phyloP scores from a whole-genome alignment of 2,888 invertebrate species.

The Eudasyphora cyanicolor region DNA sequence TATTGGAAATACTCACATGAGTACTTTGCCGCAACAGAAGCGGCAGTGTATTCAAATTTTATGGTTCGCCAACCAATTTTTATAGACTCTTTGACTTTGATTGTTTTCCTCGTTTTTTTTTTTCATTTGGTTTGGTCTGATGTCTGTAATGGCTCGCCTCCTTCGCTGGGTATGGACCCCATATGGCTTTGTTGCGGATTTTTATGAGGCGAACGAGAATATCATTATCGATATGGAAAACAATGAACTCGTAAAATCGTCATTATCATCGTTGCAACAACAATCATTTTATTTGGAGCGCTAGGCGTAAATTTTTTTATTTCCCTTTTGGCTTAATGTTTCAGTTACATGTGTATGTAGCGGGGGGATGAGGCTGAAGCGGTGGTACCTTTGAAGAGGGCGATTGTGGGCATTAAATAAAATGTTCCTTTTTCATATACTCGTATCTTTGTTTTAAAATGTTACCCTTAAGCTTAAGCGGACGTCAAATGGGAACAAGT shows the following conservation, averaged over 20 bases:
- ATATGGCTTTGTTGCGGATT: background rate
- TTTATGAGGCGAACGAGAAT: background rate
- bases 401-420: background rate
- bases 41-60: background rate
- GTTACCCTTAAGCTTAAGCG: too few species aligned
- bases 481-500: too few species aligned
- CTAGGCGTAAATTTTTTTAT: background rate
- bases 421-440: too few species aligned
- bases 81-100: background rate
- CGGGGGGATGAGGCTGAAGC: background rate
- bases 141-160: too few species aligned
- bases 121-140: background rate
- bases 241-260: conserved; percentile 24
- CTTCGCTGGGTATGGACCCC: background rate
- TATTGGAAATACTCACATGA: background rate
- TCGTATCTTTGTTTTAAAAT: too few species aligned
- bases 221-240: conserved; percentile 26
- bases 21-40: background rate
- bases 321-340: background rate
- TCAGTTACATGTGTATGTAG: background rate
- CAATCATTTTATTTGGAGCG: background rate
- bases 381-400: background rate
- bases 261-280: background rate
- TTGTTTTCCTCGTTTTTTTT: background rate
- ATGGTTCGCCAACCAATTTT: conserved; percentile 1